Percentiles rank a stretch among this genome's conserved stretches.
phyloP scores from a whole-genome alignment of 2,888 invertebrate genomes.

The Clostera curtula region DNA sequence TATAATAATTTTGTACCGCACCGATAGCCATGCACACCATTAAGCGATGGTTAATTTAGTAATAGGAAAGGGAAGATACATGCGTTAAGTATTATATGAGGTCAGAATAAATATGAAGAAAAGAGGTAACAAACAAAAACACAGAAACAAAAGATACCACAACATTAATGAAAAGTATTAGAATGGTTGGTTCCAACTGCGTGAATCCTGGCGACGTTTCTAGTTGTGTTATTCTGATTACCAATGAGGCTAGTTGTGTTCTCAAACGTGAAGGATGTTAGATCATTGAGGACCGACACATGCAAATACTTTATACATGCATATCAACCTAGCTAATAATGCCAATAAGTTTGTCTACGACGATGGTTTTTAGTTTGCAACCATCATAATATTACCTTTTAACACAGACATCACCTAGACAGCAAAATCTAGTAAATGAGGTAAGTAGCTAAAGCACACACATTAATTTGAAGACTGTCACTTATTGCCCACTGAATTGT shows the following conservation, averaged over 20 bases:
- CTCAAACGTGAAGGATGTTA: constrained; percentile 26
- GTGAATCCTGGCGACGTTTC: constrained; percentile 30
- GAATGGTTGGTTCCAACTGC: constrained; percentile 26
- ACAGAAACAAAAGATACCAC: constrained; percentile 41
- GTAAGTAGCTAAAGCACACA: constrained; percentile 24
- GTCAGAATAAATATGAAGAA: constrained; percentile 45
- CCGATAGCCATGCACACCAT: constrained; percentile 66
- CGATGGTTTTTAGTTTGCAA: constrained; percentile 25
- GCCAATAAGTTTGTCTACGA: constrained; percentile 29
- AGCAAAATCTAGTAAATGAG: constrained; percentile 33
- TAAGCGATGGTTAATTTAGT: constrained; percentile 43
- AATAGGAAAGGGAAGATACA: constrained; percentile 41
- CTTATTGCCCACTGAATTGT: too few species aligned
- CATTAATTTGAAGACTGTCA: too few species aligned
- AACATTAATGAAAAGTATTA: constrained; percentile 29
- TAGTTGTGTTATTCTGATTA: constrained; percentile 28
- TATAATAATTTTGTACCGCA: constrained; percentile 35
- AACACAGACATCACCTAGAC: constrained; percentile 39
- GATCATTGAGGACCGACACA: constrained; percentile 31
- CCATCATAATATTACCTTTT: constrained; percentile 35
- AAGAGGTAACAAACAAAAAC: constrained; percentile 35
- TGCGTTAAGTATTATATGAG: constrained; percentile 63
- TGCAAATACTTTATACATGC: constrained; percentile 48
- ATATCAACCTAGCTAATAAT: constrained; percentile 32
- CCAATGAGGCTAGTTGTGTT: constrained; percentile 31